A percentile compares a stretch with the other conserved stretches of the same genome.
These are phyloP conservation scores for Stomorhina lunata DNA, from an alignment of 2,888 invertebrate species.

Conservation along the genomic window DNA sequence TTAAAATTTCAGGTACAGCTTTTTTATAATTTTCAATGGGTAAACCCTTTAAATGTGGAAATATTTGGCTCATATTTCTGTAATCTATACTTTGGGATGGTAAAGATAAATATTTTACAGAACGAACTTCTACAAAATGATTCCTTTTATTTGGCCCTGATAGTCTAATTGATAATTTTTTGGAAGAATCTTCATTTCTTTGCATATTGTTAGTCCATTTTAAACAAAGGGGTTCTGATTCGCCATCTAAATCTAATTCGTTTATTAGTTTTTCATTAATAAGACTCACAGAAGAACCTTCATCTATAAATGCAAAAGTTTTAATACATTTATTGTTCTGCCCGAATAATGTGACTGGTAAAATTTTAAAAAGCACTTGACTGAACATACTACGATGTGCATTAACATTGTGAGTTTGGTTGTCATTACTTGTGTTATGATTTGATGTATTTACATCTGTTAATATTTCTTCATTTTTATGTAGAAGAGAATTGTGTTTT, in stretches of 20 bases:
- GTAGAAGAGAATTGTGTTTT: too few species aligned
- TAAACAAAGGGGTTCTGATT: slow-evolving; percentile 15
- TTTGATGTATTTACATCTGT: too few species aligned
- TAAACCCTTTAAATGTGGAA: background rate
- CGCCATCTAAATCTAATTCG: slow-evolving; percentile 11
- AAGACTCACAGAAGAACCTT: slow-evolving; percentile 38
- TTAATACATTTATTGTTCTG: background rate
- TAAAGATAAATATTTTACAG: slow-evolving; percentile 3
- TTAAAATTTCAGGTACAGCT: slow-evolving; percentile 1
- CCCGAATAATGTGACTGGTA: background rate
- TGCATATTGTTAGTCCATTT: slow-evolving; percentile 27
- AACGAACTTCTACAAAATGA: background rate
- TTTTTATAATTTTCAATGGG: background rate
- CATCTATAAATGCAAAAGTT: slow-evolving; percentile 18
- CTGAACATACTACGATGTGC: slow-evolving; percentile 2
- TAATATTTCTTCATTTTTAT: too few species aligned
- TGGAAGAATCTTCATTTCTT: slow-evolving; percentile 27
- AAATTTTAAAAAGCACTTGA: slow-evolving; percentile 32
- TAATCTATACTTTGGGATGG: background rate
- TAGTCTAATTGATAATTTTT: slow-evolving; percentile 6
- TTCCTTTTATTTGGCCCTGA: slow-evolving; percentile 14
- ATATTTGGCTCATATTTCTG: background rate
- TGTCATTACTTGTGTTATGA: background rate
- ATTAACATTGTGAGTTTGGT: background rate
- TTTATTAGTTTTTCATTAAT: background rate